Evolutionary conservation across 2,888 invertebrate species (phyloP), one percentile per base, ranked within the genome.

Genomic region (Coremacera marginata): DNA sequence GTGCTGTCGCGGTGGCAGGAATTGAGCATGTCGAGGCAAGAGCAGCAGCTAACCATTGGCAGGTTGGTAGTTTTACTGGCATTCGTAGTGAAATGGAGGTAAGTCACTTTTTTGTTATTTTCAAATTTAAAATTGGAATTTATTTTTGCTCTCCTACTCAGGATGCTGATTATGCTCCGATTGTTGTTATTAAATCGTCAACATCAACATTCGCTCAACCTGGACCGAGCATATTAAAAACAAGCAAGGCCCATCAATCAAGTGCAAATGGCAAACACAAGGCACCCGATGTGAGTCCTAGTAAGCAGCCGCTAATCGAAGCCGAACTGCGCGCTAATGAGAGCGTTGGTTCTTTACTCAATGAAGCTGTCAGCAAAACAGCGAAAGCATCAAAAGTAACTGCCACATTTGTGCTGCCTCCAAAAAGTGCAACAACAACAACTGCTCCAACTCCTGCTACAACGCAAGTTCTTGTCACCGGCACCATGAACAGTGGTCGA

Each of bases 191-290:
- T 7, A 83, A 80, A 75, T 80, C 81, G 11, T 78, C 82, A 34
- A 76, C 77, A 14, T 71, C 60, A 14, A 55, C 65, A 76, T 82
- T 68, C 77, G 75, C 82, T 0, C 70, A 84, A 34, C 85, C 90
- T 19, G 89, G 90, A 55, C 87, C 89, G 8, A 90, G 90, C 79
- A 89, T 91, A 82, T 82, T 90, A 25, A 92, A 92, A 87, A 87
- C 82, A 4, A 76, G 83, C 16, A 86, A 27, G 31, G 22, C 63
- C 14, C 19, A 27, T 70, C 82, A 81, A 70, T 16, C 75, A 0
- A 75, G 79, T 27, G 77, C 62, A 37, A 80, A 75, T 68, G 80
- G 77, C 14, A 82, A 82, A 67, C 81, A 81, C 51, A 84, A 82
- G 75, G 65, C 77, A 3, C 70, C 80, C 5, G 83, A 85, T 57